A percentile compares a stretch with the other conserved stretches of the same genome.
Conservation (phyloP, 2,113 vertebrate species). For the Acanthisitta chloris region DNA sequence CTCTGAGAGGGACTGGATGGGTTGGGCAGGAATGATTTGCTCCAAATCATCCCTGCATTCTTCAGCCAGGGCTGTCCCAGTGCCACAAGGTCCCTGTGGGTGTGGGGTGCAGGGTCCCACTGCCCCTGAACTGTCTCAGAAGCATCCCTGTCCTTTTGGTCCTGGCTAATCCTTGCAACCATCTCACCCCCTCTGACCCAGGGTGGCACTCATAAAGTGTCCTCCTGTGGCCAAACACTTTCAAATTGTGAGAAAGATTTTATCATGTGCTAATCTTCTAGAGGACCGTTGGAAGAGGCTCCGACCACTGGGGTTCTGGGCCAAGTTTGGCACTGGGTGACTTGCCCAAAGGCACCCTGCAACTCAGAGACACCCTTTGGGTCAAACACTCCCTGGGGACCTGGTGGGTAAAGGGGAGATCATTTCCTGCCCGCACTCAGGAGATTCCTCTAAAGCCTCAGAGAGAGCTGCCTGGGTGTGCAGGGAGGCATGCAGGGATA, state of each 20-base stretch:
- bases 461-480: fast-evolving
- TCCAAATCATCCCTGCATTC: background rate
- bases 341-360: background rate
- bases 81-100: background rate
- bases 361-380: background rate
- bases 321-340: fast-evolving
- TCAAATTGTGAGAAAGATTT: background rate
- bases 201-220: fast-evolving
- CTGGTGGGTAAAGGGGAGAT: no score
- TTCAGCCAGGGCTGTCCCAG: fast-evolving
- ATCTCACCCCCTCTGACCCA: background rate
- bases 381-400: background rate
- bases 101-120: fast-evolving
- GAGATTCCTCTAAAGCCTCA: background rate
- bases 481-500: no score
- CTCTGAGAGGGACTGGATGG: background rate
- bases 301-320: background rate
- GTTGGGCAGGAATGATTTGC: background rate
- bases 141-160: background rate
- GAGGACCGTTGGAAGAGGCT: fast-evolving
- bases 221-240: background rate
- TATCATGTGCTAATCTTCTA: background rate
- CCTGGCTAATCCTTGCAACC: background rate
- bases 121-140: background rate
- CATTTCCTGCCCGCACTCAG: fast-evolving